These are phyloP conservation scores for Gobionotothen gibberifrons DNA, from an alignment of 2,797 vertebrate genomes.

Conservation along the genomic window DNA sequence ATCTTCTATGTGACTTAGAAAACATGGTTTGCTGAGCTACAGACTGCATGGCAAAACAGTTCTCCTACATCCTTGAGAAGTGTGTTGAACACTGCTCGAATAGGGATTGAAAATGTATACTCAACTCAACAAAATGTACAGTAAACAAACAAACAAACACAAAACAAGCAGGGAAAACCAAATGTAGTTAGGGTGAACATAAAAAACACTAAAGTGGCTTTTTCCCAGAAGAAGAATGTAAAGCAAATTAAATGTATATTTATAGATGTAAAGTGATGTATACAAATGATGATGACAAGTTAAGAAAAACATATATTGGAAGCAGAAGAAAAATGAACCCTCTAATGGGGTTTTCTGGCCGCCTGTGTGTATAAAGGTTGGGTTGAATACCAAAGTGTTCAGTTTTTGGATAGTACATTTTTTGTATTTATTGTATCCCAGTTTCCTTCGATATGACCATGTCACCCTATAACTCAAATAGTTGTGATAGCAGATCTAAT, in stretches of 20 bases:
- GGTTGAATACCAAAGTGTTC: conserved; percentile 13
- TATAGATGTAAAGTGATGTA: background rate
- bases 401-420: background rate
- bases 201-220: conserved; percentile 1
- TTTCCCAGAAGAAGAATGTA: conserved; percentile 1
- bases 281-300: background rate
- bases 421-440: background rate
- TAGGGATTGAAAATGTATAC: background rate
- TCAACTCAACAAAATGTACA: conserved; percentile 2
- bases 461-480: background rate
- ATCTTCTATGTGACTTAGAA: conserved; percentile 15
- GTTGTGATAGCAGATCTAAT: background rate
- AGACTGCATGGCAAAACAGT: conserved; percentile 11
- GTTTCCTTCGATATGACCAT: background rate
- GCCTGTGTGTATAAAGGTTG: background rate
- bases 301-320: background rate
- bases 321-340: background rate
- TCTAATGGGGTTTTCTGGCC: background rate
- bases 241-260: background rate
- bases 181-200: background rate
- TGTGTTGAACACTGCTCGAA: conserved; percentile 7
- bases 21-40: conserved; percentile 9
- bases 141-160: background rate
- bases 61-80: conserved; percentile 6
- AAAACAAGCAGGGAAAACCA: background rate